Evolutionary conservation across 2,797 vertebrate genomes (phyloP), one percentile per base, ranked within the genome.

Genomic region (Phyllotis vaccarum): DNA sequence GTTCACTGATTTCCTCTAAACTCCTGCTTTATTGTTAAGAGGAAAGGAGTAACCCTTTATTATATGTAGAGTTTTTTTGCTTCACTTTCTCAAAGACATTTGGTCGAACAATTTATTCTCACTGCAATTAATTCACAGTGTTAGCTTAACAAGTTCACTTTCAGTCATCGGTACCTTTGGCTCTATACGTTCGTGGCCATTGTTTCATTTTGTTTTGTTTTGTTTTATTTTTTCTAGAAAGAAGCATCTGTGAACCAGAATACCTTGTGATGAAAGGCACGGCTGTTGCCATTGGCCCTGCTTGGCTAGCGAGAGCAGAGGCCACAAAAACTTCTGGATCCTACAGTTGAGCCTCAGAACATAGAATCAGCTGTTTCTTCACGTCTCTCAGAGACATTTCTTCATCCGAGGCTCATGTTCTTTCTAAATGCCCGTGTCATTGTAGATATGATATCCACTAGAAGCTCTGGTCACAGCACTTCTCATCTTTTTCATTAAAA

Each of bases 1-100:
- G 90, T 82, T 90, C 82, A 86, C 54, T 54, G n/a, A 78, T 40
- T 92, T 75, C 7, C 40, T 81, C 17, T 87, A 40, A 5, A 27
- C 76, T 52, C 87, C 22, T 74, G 2, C 75, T 90, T 8, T 95
- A 85, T 92, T 94, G 92, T 91, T 89, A 91, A 86, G 54, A 79
- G 92, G 10, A 66, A 91, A 60, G 0, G 0, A 80, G 93, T 81
- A 94, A 78, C 4, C 76, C 12, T 89, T 90, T 78, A 46, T 52
- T 83, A 62, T n/a, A n/a, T 78, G 21, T 64, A 64, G 9, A 78
- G 1, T 43, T 91, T 49, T 91, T 94, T 37, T 11, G 78, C 16
- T 37, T 89, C 52, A 64, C 16, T 66, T 83, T 93, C 60, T 95
- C 83, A 95, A 11, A 74, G 40, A 16, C 27, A 81, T 49, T 95